Base-by-base conservation (phyloP, 1,140 invertebrate genomes). In the Leptinotarsa lineolata region DNA sequence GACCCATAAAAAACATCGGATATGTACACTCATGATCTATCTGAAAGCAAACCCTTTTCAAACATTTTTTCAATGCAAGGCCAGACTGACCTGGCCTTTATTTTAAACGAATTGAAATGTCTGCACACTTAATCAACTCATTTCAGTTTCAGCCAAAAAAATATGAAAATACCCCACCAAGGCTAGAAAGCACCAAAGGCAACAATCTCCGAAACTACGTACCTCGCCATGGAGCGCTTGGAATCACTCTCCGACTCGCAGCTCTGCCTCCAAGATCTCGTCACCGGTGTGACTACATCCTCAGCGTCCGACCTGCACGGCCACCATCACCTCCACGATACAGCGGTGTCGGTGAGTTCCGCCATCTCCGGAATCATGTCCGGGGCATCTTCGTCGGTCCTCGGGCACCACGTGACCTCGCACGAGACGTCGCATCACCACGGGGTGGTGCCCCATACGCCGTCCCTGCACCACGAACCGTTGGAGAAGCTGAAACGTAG, bases 401-500 rank as follows among this genome's bases (percentile, higher is more conserved):
- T 87, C 54, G 86, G 85, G 63, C 87, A 87, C 74, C 85, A 87
- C 76, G 78, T 83, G 70, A 76, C 78, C 12, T 84, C 86, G 0
- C 81, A 87, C 44, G 87, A 88, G 72, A 74, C 78, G 16, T 72
- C 74, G 2, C 82, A 83, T 71, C 82, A 83, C 76, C 82, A 84
- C 72, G 81, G 81, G 5, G 79, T 81, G 16, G 82, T 83, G 16
- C 81, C 80, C 16, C 83, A 84, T 66, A 82, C 90, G 74, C 89
- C 91, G 12, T 89, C 88, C 2, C 80, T 91, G 30, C 89, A 91
- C 78, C 92, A 93, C 81, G 92, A 93, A 82, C 92, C 92, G 12
- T 83, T 94, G 64, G 92, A 94, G 86, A 94, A 93, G 85, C 87
- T 94, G 76, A 93, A 93, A 91, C 88, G 92, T 91, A 89, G 90